phyloP scores from a whole-genome alignment of 2,888 invertebrate species.

The Antheraea yamamai region DNA sequence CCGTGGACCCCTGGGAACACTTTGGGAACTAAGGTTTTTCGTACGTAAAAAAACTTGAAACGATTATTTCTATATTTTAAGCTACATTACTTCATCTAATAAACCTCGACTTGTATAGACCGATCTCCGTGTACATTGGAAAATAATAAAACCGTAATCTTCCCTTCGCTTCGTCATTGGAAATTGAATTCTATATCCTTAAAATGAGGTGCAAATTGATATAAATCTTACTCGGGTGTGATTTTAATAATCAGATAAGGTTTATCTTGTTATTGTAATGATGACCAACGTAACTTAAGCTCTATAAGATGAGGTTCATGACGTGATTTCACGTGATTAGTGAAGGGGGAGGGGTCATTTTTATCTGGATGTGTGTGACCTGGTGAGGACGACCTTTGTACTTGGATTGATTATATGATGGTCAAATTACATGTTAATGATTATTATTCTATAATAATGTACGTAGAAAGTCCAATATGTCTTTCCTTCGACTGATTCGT shows the following conservation, averaged over 20 bases:
- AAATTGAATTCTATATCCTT: conserved; percentile 19
- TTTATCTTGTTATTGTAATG: conserved; percentile 32
- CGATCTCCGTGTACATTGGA: background rate
- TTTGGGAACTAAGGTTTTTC: too few relatives aligned
- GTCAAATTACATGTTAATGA: background rate
- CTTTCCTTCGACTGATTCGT: background rate
- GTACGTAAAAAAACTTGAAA: too few relatives aligned
- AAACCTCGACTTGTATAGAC: background rate
- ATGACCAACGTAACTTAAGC: conserved; percentile 24
- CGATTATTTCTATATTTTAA: too few relatives aligned
- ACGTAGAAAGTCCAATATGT: background rate
- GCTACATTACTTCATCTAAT: too few relatives aligned
- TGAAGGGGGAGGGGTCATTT: background rate
- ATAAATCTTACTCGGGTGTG: background rate
- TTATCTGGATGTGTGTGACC: background rate
- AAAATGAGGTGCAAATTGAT: conserved; percentile 13
- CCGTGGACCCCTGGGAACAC: too few relatives aligned
- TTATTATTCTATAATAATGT: background rate
- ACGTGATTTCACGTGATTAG: conserved; percentile 3
- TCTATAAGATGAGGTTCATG: conserved; percentile 10
- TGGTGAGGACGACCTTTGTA: background rate
- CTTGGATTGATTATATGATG: background rate
- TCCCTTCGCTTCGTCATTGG: conserved; percentile 4
- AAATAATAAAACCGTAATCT: conserved; percentile 24
- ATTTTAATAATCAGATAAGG: conserved; percentile 37